These are phyloP conservation scores for Dendropsophus ebraccatus DNA, from an alignment of 2,113 vertebrate species.

Conservation along the genomic window DNA sequence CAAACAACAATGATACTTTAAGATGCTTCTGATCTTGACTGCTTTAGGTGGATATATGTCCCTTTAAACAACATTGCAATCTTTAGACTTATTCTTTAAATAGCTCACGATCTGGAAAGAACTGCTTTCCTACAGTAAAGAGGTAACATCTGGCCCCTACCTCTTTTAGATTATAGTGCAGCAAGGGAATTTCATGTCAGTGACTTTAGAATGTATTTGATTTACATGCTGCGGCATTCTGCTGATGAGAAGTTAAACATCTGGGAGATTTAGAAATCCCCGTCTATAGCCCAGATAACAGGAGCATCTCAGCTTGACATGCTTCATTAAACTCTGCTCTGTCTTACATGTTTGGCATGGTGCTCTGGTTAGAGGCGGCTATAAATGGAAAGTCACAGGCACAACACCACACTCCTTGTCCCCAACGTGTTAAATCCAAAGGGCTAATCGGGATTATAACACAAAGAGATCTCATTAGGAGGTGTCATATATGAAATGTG, in stretches of 20 bases:
- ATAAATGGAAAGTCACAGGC: neutral
- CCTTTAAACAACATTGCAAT: neutral
- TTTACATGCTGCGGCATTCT: neutral
- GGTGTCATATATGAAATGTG: neutral
- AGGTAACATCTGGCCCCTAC: slow-evolving; percentile 24
- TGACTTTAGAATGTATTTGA: neutral
- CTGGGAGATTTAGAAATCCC: slow-evolving; percentile 42
- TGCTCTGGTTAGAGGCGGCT: neutral
- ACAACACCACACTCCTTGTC: neutral
- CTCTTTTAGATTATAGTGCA: slow-evolving; percentile 31
- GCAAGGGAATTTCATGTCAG: slow-evolving; percentile 23
- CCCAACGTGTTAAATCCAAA: neutral
- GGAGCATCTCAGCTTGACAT: neutral
- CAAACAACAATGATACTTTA: no score
- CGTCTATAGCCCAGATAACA: neutral
- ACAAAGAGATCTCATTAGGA: neutral
- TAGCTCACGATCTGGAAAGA: neutral
- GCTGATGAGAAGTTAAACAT: slow-evolving; percentile 38
- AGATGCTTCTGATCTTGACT: neutral
- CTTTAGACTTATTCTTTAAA: neutral
- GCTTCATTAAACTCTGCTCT: neutral
- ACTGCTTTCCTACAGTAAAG: neutral
- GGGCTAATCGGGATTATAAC: neutral
- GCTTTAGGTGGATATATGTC: neutral
- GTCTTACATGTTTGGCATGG: slow-evolving; percentile 5